Percentiles rank a stretch among this genome's conserved stretches.
Conservation (phyloP, 2,797 vertebrate species). For the Podarcis siculus region DNA sequence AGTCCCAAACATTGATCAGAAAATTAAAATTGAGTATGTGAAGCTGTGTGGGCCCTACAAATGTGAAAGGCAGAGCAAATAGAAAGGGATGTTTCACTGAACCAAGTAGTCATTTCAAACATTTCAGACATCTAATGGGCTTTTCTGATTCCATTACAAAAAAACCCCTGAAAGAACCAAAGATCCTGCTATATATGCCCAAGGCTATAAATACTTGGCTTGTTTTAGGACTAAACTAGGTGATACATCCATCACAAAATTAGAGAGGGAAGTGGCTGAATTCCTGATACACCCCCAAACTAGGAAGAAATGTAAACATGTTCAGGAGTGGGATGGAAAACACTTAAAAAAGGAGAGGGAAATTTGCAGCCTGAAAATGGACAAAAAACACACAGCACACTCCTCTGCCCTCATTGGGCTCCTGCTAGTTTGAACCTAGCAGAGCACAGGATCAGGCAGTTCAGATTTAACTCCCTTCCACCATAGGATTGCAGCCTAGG, state of each 20-base stretch:
- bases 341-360: too few species aligned
- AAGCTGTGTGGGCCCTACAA: background rate
- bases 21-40: background rate
- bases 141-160: background rate
- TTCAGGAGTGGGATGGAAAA: too few species aligned
- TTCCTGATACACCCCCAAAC: too few species aligned
- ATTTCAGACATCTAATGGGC: background rate
- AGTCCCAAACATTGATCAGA: background rate
- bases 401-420: too few species aligned
- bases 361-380: too few species aligned
- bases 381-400: too few species aligned
- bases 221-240: background rate
- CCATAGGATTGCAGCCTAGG: background rate
- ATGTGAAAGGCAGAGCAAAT: background rate
- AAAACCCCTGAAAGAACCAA: background rate
- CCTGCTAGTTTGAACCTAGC: too few species aligned
- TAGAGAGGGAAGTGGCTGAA: too few species aligned
- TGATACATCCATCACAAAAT: too few species aligned
- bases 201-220: background rate
- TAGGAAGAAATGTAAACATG: too few species aligned
- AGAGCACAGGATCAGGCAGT: too few species aligned
- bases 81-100: background rate
- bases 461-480: too few species aligned
- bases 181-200: background rate
- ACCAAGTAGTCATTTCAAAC: background rate